phyloP scores from a whole-genome alignment of 2,797 vertebrate species.

The Jordanella pulchra region DNA sequence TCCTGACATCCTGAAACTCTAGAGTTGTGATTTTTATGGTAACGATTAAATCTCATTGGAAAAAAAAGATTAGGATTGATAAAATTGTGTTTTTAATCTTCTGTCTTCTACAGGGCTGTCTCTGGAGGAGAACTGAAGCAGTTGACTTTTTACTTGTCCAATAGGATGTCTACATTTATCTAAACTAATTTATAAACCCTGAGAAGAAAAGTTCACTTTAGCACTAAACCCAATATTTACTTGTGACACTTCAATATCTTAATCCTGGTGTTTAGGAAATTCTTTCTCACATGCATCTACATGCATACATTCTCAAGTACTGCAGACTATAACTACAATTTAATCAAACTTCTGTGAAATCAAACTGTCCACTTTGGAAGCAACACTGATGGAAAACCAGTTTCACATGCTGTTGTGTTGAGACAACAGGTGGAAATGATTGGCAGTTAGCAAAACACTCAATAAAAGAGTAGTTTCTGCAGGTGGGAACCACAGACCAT shows the following conservation, averaged over 20 bases:
- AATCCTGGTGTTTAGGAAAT: conserved; percentile 15
- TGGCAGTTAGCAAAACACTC: no score
- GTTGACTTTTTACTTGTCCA: conserved; percentile 29
- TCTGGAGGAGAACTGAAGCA: conserved; percentile 29
- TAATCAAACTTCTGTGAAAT: no score
- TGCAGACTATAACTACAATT: no score
- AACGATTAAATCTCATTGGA: conserved; percentile 55
- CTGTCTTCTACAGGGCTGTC: conserved; percentile 45
- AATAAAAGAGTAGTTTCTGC: no score
- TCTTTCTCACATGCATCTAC: no score
- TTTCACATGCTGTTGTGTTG: no score
- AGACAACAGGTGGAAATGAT: no score
- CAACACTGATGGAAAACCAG: no score
- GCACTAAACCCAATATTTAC: conserved; percentile 17
- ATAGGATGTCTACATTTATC: conserved; percentile 46
- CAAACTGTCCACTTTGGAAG: no score
- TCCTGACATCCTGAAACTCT: conserved; percentile 28
- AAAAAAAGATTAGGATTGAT: conserved; percentile 17
- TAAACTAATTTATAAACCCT: conserved; percentile 2
- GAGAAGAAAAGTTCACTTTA: conserved; percentile 40
- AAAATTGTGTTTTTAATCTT: conserved; percentile 37
- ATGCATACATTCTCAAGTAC: no score
- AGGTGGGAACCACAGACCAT: no score
- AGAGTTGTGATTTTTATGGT: conserved; percentile 33
- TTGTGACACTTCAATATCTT: conserved; percentile 25